Evolutionary conservation across 2,888 invertebrate species (phyloP).

Genomic region (Heteromyza rotundicornis): DNA sequence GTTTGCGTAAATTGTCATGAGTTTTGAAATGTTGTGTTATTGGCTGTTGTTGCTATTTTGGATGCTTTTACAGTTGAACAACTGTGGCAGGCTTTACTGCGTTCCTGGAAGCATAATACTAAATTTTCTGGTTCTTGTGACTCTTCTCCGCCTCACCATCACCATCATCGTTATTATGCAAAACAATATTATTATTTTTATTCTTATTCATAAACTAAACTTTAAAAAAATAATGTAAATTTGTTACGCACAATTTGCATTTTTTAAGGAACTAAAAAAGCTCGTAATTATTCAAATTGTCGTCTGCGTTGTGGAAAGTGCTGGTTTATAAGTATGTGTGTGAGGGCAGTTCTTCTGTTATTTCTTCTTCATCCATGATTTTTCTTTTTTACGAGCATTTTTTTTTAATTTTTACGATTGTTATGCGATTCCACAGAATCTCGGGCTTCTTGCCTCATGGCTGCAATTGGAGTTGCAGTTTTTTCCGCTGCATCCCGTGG

Average conservation of each 20-base stretch:
- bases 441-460: neutral
- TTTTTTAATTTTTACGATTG: neutral
- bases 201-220: slow-evolving; percentile 28
- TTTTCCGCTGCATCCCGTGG: neutral
- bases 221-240: slow-evolving; percentile 49
- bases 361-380: neutral
- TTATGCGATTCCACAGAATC: slow-evolving; percentile 1
- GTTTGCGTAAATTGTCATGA: slow-evolving; percentile 33
- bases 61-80: neutral
- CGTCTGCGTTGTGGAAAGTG: neutral
- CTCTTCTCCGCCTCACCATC: slow-evolving; percentile 25
- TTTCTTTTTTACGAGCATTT: neutral
- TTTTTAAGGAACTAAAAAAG: slow-evolving; percentile 37
- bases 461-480: neutral
- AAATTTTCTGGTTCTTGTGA: slow-evolving; percentile 52
- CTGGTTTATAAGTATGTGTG: neutral
- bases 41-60: neutral
- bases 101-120: slow-evolving; percentile 53
- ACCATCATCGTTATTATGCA: slow-evolving; percentile 8
- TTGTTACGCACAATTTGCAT: slow-evolving; percentile 50
- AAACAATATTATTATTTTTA: slow-evolving; percentile 40
- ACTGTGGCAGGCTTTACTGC: slow-evolving; percentile 14
- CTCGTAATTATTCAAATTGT: slow-evolving; percentile 26
- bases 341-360: neutral
- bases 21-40: slow-evolving; percentile 29